These are phyloP conservation scores for Thera britannica DNA, from an alignment of 2,888 invertebrate species.

Conservation along the genomic window DNA sequence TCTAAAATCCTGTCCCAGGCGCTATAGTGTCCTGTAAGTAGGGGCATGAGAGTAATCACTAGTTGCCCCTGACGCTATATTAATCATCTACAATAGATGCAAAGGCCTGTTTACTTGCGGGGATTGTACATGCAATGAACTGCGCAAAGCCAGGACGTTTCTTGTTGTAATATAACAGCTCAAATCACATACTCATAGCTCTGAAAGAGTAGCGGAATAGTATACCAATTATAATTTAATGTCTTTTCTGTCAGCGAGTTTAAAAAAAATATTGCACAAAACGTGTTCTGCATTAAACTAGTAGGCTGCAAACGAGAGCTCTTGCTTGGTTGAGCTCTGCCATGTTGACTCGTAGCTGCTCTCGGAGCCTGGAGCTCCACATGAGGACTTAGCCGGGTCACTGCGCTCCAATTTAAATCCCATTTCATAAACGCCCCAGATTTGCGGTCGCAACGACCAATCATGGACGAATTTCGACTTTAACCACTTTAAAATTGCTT, in stretches of 20 bases:
- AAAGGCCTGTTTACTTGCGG: too few species aligned
- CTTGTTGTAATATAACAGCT: background rate
- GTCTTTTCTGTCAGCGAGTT: background rate
- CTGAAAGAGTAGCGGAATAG: background rate
- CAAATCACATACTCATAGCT: background rate
- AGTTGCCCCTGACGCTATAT: too few species aligned
- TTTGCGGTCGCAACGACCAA: constrained; percentile 34
- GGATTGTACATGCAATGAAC: too few species aligned
- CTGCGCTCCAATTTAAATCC: constrained; percentile 65
- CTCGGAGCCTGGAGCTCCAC: constrained; percentile 22
- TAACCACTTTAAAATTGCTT: constrained; percentile 37
- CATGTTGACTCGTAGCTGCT: constrained; percentile 39
- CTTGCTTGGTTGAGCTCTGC: constrained; percentile 37
- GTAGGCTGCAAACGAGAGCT: background rate
- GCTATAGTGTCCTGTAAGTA: too few species aligned
- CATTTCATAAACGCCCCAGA: constrained; percentile 54
- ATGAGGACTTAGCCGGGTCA: constrained; percentile 50
- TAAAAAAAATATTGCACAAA: background rate
- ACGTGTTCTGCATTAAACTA: background rate
- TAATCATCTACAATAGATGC: too few species aligned
- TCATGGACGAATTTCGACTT: constrained; percentile 38
- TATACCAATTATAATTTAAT: background rate
- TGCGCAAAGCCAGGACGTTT: background rate
- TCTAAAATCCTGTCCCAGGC: too few species aligned
- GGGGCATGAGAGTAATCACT: too few species aligned